Evolutionary conservation across 2,113 vertebrate genomes (phyloP).

Genomic region (Grammomys dolichurus): DNA sequence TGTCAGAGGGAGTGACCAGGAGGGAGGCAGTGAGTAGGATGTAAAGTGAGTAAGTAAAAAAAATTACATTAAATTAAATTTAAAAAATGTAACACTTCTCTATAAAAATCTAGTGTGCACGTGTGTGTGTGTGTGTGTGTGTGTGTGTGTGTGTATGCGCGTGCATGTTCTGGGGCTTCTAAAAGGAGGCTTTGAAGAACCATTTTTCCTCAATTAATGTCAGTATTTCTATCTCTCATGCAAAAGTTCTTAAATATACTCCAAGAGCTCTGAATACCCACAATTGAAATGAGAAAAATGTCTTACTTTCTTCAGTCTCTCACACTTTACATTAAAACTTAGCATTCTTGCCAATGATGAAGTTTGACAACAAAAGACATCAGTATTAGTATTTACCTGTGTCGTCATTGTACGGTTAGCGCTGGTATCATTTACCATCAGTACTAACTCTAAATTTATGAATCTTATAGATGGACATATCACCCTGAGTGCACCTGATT

Average conservation of each 20-base stretch:
- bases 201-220: not conserved
- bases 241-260: not conserved
- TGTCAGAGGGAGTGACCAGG: too few relatives aligned
- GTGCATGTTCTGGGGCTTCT: not conserved
- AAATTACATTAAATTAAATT: too few relatives aligned
- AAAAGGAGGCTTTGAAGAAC: not conserved
- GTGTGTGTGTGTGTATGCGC: not conserved
- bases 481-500: not conserved
- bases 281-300: not conserved
- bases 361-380: not conserved
- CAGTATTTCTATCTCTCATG: not conserved
- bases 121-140: not conserved
- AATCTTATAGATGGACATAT: not conserved
- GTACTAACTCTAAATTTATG: not conserved
- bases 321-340: not conserved
- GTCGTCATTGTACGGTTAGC: not conserved
- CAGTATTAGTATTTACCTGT: not conserved
- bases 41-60: too few relatives aligned
- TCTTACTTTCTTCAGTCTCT: constrained; percentile 5
- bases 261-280: not conserved
- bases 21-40: too few relatives aligned
- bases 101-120: not conserved
- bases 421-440: not conserved
- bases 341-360: not conserved
- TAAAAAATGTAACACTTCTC: constrained; percentile 3